Base-by-base conservation (phyloP, 2,113 vertebrate genomes). In the Merops nubicus region DNA sequence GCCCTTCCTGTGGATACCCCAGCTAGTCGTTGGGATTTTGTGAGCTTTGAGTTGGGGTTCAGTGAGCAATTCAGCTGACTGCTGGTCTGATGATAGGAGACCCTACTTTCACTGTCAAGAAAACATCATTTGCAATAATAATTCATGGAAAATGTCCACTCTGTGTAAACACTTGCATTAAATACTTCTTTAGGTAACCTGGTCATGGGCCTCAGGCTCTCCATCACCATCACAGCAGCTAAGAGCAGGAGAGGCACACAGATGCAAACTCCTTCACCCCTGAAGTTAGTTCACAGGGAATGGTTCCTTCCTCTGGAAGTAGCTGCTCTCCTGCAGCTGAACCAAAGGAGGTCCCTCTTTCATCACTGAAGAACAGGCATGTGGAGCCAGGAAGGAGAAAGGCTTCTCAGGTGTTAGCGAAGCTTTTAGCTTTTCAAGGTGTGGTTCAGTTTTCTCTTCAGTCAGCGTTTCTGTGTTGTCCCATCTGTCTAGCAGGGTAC, bases 51-150 rank as follows among this genome's bases (percentile, higher is more conserved):
- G 60, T 29, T 38, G n/a, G 68, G 72, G 15, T 43, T 77, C n/a
- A 67, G 1, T 15, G 33, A 70, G 22, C 25, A 56, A 3, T 65
- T 83, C 50, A 73, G 22, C 65, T 91, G 47, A 15, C 23, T 6
- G 0, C 59, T 43, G 31, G 9, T 56, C 51, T 63, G 34, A 51
- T 9, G 38, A 38, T 73, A 28, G 56, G 78, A 63, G 65, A 56
- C 33, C 2, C 38, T 82, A 38, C 47, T 75, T 72, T 72, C 51
- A 45, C 62, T 76, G 62, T 76, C 48, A 64, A 53, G 76, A 64
- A 38, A 67, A 36, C 1, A 7, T 4, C 0, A 3, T 51, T 68
- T 67, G 50, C 34, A 26, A 3, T 29, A 26, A 3, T 29, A 34
- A 20, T 12, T 43, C 9, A 33, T 2, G 2, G 45, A 50, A 64